These are phyloP conservation scores for Lithobates sylvaticus DNA, from an alignment of 2,797 vertebrate species.

Conservation along the genomic window DNA sequence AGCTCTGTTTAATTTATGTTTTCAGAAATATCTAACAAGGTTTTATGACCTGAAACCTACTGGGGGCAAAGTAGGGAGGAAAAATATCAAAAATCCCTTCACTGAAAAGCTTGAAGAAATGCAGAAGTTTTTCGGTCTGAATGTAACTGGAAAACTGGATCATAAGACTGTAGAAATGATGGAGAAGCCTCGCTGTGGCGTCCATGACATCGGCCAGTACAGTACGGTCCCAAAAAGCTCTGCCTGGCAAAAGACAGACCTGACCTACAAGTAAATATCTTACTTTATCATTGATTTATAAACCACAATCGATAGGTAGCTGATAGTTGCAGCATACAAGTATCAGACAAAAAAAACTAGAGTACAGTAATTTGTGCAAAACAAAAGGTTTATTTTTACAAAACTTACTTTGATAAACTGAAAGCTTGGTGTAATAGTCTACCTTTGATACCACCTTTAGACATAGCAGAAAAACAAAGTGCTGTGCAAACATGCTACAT, in stretches of 20 bases:
- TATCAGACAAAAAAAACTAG: too few relatives aligned
- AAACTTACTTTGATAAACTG: too few relatives aligned
- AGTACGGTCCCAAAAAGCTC: slow-evolving; percentile 70
- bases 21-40: slow-evolving; percentile 69
- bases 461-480: too few relatives aligned
- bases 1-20: slow-evolving; percentile 12
- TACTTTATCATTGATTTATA: neutral
- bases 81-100: slow-evolving; percentile 51
- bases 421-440: too few relatives aligned
- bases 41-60: slow-evolving; percentile 69
- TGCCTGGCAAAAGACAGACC: slow-evolving; percentile 79
- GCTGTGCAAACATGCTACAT: too few relatives aligned
- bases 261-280: slow-evolving; percentile 84
- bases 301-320: too few relatives aligned
- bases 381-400: too few relatives aligned
- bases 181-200: slow-evolving; percentile 82
- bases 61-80: slow-evolving; percentile 57
- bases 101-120: slow-evolving; percentile 80
- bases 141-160: slow-evolving; percentile 79
- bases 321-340: too few relatives aligned
- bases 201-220: slow-evolving; percentile 80
- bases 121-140: slow-evolving; percentile 85
- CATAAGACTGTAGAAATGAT: slow-evolving; percentile 76
- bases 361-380: too few relatives aligned
- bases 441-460: too few relatives aligned